phyloP scores from a whole-genome alignment of 1,140 invertebrate species.

The Anadara kagoshimensis region DNA sequence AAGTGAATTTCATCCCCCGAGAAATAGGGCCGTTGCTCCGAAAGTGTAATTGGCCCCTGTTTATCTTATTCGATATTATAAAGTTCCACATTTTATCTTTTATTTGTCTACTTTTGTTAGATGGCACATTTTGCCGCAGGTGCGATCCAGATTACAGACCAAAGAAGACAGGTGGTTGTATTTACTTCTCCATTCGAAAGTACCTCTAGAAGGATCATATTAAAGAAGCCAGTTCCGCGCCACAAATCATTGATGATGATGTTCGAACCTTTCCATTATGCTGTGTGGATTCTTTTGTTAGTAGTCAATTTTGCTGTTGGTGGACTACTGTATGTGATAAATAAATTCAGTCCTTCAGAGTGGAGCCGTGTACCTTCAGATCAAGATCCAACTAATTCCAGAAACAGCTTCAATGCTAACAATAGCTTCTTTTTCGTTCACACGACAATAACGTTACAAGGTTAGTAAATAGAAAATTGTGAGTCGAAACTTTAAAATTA shows the following conservation, averaged over 20 bases:
- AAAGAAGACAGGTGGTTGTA: background rate
- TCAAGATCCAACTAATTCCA: conserved; percentile 45
- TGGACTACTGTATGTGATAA: conserved; percentile 89
- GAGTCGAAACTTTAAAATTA: no score
- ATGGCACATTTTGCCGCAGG: conserved; percentile 10
- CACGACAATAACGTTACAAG: conserved; percentile 59
- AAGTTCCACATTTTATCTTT: background rate
- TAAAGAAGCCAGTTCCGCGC: conserved; percentile 94
- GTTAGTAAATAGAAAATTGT: conserved; percentile 17
- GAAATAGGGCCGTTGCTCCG: no score
- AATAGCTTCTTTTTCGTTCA: conserved; percentile 57
- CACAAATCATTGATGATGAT: conserved; percentile 94
- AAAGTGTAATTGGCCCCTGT: no score
- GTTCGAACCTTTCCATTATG: conserved; percentile 93
- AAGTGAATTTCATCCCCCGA: no score
- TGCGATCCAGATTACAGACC: background rate
- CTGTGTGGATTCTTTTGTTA: conserved; percentile 97
- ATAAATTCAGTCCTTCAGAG: conserved; percentile 95
- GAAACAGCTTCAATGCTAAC: conserved; percentile 49
- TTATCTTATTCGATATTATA: no score
- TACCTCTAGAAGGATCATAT: conserved; percentile 95
- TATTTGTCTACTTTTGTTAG: background rate
- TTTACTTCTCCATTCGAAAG: conserved; percentile 75
- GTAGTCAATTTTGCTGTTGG: conserved; percentile 97
- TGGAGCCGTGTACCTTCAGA: conserved; percentile 80